phyloP scores from a whole-genome alignment of 1,140 invertebrate species.

The Riptortus pedestris region DNA sequence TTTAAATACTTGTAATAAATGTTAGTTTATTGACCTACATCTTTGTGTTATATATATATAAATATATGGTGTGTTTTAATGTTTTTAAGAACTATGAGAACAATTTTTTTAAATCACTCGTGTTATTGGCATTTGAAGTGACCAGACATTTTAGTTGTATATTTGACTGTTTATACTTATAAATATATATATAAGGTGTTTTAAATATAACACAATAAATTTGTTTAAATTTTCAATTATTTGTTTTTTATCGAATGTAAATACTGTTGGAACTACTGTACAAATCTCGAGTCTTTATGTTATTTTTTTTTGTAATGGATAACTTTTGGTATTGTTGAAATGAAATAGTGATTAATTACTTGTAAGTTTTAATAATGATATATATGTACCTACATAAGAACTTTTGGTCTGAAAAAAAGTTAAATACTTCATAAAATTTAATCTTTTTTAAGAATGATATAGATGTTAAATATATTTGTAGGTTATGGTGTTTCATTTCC shows the following conservation, averaged over 20 bases:
- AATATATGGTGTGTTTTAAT: constrained; percentile 7
- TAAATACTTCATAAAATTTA: background rate
- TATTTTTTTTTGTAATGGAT: background rate
- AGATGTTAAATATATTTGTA: constrained; percentile 19
- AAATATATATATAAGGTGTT: background rate
- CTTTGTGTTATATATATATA: constrained; percentile 3
- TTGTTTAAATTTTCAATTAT: constrained; percentile 6
- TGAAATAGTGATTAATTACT: constrained; percentile 2
- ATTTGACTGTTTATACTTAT: background rate
- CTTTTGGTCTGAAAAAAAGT: background rate
- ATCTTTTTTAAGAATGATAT: background rate
- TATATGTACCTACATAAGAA: background rate
- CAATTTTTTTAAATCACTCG: background rate
- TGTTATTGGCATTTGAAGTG: background rate
- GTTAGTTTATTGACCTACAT: background rate
- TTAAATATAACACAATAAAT: background rate
- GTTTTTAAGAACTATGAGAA: background rate
- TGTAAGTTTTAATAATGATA: constrained; percentile 10
- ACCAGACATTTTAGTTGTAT: background rate
- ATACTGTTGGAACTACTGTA: background rate
- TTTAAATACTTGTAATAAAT: constrained; percentile 5
- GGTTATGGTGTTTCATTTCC: constrained; percentile 12
- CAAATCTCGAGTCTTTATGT: background rate
- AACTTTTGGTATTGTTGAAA: background rate
- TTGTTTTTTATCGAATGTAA: constrained; percentile 1